Conservation (phyloP, 2,797 vertebrate species). For the Esox lucius region DNA sequence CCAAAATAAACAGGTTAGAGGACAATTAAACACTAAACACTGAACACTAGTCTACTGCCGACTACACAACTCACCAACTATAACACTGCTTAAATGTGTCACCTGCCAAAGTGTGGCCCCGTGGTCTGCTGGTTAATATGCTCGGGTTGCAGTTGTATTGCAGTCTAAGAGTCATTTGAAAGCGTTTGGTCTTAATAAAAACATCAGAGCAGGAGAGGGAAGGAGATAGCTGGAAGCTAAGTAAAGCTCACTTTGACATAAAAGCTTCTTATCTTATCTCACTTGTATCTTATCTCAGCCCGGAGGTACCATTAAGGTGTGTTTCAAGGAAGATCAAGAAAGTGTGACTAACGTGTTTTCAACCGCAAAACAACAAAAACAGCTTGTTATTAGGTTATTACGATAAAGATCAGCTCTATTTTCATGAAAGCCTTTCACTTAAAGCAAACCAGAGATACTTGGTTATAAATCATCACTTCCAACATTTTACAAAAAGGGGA, state of each 20-base stretch:
- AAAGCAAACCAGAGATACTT: slow-evolving; percentile 66
- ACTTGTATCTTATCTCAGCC: slow-evolving; percentile 46
- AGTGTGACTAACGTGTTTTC: slow-evolving; percentile 39
- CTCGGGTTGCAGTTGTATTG: slow-evolving; percentile 21
- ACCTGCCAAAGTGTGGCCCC: slow-evolving; percentile 37
- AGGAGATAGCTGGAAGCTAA: slow-evolving; percentile 31
- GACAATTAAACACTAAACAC: slow-evolving; percentile 55
- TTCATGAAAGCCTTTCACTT: slow-evolving; percentile 50
- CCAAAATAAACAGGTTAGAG: slow-evolving; percentile 67
- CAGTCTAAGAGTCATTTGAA: slow-evolving; percentile 21
- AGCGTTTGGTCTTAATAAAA: slow-evolving; percentile 22
- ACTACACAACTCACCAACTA: slow-evolving; percentile 34
- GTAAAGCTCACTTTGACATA: slow-evolving; percentile 37
- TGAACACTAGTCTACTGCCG: slow-evolving; percentile 12
- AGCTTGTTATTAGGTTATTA: slow-evolving; percentile 53
- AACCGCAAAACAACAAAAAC: slow-evolving; percentile 34
- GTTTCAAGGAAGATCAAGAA: slow-evolving; percentile 55
- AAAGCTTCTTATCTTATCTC: slow-evolving; percentile 44
- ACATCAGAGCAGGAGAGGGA: slow-evolving; percentile 3
- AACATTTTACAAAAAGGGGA: slow-evolving; percentile 43
- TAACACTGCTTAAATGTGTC: slow-evolving; percentile 40
- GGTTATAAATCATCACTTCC: slow-evolving; percentile 60
- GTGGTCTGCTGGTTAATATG: slow-evolving; percentile 19
- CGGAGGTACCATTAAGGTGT: slow-evolving; percentile 49
- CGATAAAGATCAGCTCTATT: slow-evolving; percentile 49